Evolutionary conservation across 2,797 vertebrate genomes (phyloP).

Genomic region (Catostomus latipinnis): DNA sequence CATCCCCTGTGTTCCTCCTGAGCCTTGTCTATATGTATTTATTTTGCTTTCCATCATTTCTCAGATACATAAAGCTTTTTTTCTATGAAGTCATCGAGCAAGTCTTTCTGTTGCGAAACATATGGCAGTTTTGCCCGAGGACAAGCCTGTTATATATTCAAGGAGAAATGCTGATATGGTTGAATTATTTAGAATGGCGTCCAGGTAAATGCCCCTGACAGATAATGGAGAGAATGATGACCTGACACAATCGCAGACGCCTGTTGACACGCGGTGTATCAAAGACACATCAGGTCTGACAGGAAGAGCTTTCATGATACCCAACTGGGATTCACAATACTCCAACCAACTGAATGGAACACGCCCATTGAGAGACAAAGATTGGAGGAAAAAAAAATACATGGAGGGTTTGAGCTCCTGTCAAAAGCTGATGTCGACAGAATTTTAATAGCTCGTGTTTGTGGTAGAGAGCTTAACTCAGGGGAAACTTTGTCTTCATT

Average conservation of each 20-base stretch:
- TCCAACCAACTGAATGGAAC: constrained; percentile 75
- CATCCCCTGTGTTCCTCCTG: constrained; percentile 21
- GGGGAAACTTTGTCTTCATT: constrained; percentile 46
- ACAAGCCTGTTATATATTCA: constrained; percentile 29
- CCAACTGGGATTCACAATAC: constrained; percentile 77
- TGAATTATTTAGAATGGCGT: constrained; percentile 66
- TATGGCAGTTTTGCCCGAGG: constrained; percentile 30
- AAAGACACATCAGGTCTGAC: constrained; percentile 78
- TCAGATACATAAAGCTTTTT: constrained; percentile 29
- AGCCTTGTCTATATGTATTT: background rate
- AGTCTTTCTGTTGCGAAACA: constrained; percentile 26
- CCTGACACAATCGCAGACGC: constrained; percentile 71
- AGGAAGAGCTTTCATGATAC: constrained; percentile 74
- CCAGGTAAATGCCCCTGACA: constrained; percentile 65
- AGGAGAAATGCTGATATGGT: constrained; percentile 50
- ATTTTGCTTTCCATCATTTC: background rate
- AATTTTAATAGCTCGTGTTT: constrained; percentile 75
- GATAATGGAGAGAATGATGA: constrained; percentile 74
- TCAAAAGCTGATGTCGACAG: constrained; percentile 72
- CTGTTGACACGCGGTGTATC: constrained; percentile 73
- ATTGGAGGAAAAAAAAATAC: constrained; percentile 49
- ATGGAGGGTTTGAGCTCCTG: constrained; percentile 69
- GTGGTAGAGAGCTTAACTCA: constrained; percentile 57
- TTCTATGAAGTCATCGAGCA: constrained; percentile 41
- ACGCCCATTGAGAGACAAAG: constrained; percentile 63